phyloP scores from a whole-genome alignment of 2,113 vertebrate genomes.

The Cichladusa arquata region DNA sequence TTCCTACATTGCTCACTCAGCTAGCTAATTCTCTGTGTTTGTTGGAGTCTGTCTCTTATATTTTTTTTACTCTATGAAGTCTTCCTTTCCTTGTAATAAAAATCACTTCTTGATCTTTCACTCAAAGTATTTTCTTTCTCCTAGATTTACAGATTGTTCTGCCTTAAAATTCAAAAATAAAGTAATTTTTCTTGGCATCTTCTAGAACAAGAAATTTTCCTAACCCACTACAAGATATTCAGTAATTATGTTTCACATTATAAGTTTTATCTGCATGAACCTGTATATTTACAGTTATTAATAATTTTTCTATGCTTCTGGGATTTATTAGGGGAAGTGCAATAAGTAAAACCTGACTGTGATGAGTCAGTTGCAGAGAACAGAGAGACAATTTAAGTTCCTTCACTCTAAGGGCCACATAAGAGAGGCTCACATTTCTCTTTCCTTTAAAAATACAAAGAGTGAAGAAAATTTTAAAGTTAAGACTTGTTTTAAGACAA shows the following conservation, averaged over 20 bases:
- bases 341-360: neutral
- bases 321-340: neutral
- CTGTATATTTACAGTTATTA: neutral
- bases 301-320: neutral
- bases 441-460: neutral
- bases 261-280: neutral
- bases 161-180: neutral
- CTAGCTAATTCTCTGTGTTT: neutral
- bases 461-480: neutral
- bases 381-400: neutral
- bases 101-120: neutral
- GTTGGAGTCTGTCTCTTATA: neutral
- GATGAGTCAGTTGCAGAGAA: neutral
- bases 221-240: neutral
- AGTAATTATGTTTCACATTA: neutral
- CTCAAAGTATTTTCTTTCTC: neutral
- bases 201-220: neutral
- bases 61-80: neutral
- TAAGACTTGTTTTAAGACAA: neutral
- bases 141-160: neutral
- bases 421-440: neutral
- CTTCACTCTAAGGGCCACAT: accelerated
- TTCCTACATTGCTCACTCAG: neutral
- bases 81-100: neutral
- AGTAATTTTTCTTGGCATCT: neutral